phyloP scores from a whole-genome alignment of 2,113 vertebrate genomes.

The Malurus alboscapulatus region DNA sequence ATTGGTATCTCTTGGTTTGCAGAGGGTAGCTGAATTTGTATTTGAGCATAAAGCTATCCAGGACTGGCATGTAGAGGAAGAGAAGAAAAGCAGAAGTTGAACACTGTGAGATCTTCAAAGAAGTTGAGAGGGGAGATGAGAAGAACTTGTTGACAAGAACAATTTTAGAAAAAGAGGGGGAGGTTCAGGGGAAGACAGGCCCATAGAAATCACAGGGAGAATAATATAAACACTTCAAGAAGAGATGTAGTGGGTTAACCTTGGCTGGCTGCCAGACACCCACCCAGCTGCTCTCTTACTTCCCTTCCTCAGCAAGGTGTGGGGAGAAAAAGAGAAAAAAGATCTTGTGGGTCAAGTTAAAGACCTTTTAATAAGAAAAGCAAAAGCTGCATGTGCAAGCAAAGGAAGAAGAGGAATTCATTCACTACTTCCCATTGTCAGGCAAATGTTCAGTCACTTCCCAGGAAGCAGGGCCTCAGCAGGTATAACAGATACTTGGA shows the following conservation, averaged over 20 bases:
- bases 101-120: background rate
- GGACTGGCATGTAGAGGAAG: background rate
- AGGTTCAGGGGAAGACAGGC: background rate
- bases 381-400: background rate
- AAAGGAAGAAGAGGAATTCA: background rate
- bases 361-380: background rate
- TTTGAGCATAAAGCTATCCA: background rate
- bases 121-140: background rate
- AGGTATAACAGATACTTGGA: background rate
- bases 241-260: background rate
- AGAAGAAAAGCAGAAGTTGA: background rate
- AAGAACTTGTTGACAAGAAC: background rate
- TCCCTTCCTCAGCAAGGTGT: background rate
- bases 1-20: background rate
- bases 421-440: fast-evolving
- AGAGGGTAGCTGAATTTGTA: background rate
- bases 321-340: background rate
- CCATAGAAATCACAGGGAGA: background rate
- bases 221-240: background rate
- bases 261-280: background rate
- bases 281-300: background rate
- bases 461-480: background rate
- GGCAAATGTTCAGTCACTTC: background rate
- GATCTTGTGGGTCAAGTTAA: background rate
- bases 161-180: background rate